Conservation (phyloP, 2,888 invertebrate species). For the Oligia fasciuncula region DNA sequence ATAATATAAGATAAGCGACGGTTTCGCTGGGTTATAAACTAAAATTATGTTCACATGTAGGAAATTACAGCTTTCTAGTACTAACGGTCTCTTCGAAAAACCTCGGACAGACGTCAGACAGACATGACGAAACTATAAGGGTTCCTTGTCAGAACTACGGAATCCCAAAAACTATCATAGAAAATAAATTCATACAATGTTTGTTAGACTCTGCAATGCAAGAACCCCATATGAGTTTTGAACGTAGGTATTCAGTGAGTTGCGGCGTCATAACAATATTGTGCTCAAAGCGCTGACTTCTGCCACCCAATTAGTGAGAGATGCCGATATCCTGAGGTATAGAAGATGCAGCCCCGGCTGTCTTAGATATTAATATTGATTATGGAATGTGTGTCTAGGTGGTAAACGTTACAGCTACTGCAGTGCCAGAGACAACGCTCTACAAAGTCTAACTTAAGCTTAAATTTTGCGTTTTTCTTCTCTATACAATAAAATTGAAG, state of each 20-base stretch:
- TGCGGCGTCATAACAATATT: slow-evolving; percentile 36
- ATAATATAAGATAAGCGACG: too few species aligned
- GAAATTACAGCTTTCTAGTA: too few species aligned
- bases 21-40: too few species aligned
- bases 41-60: too few species aligned
- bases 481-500: too few species aligned
- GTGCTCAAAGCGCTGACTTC: slow-evolving; percentile 24
- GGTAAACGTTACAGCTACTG: background rate
- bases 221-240: background rate
- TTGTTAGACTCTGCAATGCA: background rate
- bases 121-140: too few species aligned
- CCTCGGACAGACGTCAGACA: too few species aligned
- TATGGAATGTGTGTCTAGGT: slow-evolving; percentile 11
- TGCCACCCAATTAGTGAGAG: slow-evolving; percentile 43
- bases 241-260: background rate
- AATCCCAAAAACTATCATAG: background rate
- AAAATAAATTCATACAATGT: background rate
- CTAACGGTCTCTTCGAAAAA: too few species aligned
- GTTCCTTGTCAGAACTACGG: too few species aligned
- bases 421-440: background rate
- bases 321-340: slow-evolving; percentile 21
- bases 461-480: too few species aligned
- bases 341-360: background rate
- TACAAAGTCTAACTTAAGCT: background rate
- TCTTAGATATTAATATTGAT: slow-evolving; percentile 36